Percentiles rank a stretch among this genome's conserved stretches.
phyloP scores from a whole-genome alignment of 2,113 vertebrate species.

The Chunga burmeisteri region DNA sequence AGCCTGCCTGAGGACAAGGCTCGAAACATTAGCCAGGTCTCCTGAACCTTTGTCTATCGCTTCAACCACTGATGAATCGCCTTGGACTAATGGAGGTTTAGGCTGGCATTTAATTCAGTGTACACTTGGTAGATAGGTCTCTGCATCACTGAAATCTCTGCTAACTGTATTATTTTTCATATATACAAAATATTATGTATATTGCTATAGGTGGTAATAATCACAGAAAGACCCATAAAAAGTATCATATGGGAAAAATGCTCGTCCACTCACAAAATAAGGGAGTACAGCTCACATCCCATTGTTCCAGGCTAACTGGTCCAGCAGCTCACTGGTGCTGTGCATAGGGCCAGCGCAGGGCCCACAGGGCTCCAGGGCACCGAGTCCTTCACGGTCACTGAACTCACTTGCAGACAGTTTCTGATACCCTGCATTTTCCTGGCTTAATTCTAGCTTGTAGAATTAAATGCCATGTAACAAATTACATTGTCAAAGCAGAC shows the following conservation, averaged over 20 bases:
- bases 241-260: background rate
- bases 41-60: background rate
- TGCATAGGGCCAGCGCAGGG: too few relatives aligned
- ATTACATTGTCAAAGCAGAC: conserved; percentile 38
- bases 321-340: background rate
- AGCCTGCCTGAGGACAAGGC: background rate
- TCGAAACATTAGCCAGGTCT: background rate
- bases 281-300: fast-evolving
- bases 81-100: background rate
- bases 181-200: too few relatives aligned
- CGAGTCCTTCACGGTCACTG: fast-evolving
- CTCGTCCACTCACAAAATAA: background rate
- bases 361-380: fast-evolving
- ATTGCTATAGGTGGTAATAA: background rate
- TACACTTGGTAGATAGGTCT: background rate
- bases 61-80: background rate
- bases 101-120: background rate
- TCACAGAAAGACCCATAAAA: background rate
- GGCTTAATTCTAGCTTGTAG: background rate
- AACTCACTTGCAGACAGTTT: background rate
- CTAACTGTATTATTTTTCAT: background rate
- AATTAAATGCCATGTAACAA: background rate
- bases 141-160: background rate
- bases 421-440: background rate
- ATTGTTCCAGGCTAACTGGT: background rate